Conservation (phyloP, 2,797 vertebrate genomes). For the Scyliorhinus canicula region DNA sequence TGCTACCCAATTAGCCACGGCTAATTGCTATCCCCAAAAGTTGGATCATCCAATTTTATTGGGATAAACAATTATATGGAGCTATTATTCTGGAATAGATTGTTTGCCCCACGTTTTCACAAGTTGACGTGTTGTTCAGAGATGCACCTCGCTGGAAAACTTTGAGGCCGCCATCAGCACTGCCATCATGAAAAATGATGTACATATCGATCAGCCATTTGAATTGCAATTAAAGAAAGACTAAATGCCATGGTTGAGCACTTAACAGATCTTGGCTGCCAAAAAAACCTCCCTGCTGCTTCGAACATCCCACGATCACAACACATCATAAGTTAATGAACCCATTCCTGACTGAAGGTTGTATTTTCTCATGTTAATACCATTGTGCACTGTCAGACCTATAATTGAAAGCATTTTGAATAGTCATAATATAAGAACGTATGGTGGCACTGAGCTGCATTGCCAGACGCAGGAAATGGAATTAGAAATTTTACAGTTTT, state of each 20-base stretch:
- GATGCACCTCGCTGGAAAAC: neutral
- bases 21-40: neutral
- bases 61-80: neutral
- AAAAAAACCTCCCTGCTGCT: conserved; percentile 7
- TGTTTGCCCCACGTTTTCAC: neutral
- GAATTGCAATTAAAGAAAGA: neutral
- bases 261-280: neutral
- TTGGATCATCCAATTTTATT: neutral
- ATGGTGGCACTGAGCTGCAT: no score
- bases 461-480: neutral
- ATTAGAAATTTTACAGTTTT: neutral
- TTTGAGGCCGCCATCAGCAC: neutral
- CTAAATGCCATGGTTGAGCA: neutral
- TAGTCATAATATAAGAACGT: no score
- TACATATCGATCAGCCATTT: neutral
- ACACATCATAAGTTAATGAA: neutral
- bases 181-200: neutral
- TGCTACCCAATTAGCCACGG: neutral
- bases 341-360: neutral
- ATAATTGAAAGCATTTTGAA: neutral
- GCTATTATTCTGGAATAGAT: neutral
- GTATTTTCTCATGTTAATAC: neutral
- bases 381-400: no score
- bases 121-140: neutral
- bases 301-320: neutral